These are phyloP conservation scores for Agriopis leucophaearia DNA, from an alignment of 2,888 invertebrate genomes.

Conservation along the genomic window DNA sequence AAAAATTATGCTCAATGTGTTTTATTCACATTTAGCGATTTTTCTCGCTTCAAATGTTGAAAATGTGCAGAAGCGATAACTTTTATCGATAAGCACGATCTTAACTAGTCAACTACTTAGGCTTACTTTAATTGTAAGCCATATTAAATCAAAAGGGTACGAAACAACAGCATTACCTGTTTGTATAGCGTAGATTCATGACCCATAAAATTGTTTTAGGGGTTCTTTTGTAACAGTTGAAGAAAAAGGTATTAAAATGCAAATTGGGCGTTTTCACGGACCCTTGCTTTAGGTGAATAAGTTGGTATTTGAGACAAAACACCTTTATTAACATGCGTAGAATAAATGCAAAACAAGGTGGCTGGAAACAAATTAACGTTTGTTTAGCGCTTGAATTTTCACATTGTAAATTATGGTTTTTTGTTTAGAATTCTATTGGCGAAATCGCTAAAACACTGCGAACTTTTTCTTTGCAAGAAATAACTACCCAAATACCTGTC, in stretches of 20 bases:
- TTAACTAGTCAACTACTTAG: background rate
- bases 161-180: slow-evolving; percentile 12
- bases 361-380: slow-evolving; percentile 37
- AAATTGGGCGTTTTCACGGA: slow-evolving; percentile 45
- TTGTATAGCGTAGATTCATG: slow-evolving; percentile 28
- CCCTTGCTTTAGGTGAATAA: slow-evolving; percentile 44
- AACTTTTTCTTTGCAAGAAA: no score
- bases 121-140: slow-evolving; percentile 4
- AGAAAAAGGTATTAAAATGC: slow-evolving; percentile 53
- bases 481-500: no score
- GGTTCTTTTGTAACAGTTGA: slow-evolving; percentile 43
- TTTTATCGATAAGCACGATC: no score
- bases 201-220: slow-evolving; percentile 24
- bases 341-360: slow-evolving; percentile 35
- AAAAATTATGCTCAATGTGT: no score
- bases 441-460: no score
- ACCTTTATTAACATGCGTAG: slow-evolving; percentile 39
- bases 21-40: no score
- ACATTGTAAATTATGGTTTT: slow-evolving; percentile 10
- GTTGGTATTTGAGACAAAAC: slow-evolving; percentile 41
- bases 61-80: no score
- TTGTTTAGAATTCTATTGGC: background rate
- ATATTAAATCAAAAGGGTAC: slow-evolving; percentile 18
- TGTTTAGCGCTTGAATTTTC: slow-evolving; percentile 30
- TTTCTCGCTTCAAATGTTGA: no score